A percentile compares a stretch with the other conserved stretches of the same genome.
phyloP scores from a whole-genome alignment of 2,113 vertebrate genomes.

The Dromaius novaehollandiae region DNA sequence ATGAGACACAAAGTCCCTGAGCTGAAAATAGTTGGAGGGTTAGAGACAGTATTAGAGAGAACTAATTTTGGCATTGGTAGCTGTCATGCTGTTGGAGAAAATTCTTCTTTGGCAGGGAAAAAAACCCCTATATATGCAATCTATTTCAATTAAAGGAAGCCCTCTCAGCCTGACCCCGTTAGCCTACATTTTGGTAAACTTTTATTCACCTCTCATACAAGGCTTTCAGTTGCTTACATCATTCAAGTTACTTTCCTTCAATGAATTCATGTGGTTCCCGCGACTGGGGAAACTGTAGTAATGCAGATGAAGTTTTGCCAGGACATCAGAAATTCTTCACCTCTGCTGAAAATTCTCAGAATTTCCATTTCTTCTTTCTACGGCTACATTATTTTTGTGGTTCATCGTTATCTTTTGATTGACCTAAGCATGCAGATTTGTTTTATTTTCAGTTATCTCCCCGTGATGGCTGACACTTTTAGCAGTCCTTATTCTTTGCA shows the following conservation, averaged over 20 bases:
- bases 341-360: background rate
- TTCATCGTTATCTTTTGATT: background rate
- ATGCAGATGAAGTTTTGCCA: background rate
- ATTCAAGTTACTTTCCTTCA: background rate
- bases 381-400: background rate
- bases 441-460: background rate
- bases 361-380: background rate
- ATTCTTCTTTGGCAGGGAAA: slow-evolving; percentile 22
- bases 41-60: slow-evolving; percentile 39
- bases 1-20: background rate
- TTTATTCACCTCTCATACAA: background rate
- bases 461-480: background rate
- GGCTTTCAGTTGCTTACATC: background rate
- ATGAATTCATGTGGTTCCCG: background rate
- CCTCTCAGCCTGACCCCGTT: background rate
- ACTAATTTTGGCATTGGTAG: slow-evolving; percentile 23
- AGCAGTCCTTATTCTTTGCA: background rate
- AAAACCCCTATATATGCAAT: slow-evolving; percentile 24
- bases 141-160: slow-evolving; percentile 55
- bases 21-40: slow-evolving; percentile 41
- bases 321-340: background rate
- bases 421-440: background rate
- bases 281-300: background rate
- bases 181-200: background rate
- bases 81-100: slow-evolving; percentile 40